Evolutionary conservation across 2,888 invertebrate genomes (phyloP).

Genomic region (Stratiomys singularior): DNA sequence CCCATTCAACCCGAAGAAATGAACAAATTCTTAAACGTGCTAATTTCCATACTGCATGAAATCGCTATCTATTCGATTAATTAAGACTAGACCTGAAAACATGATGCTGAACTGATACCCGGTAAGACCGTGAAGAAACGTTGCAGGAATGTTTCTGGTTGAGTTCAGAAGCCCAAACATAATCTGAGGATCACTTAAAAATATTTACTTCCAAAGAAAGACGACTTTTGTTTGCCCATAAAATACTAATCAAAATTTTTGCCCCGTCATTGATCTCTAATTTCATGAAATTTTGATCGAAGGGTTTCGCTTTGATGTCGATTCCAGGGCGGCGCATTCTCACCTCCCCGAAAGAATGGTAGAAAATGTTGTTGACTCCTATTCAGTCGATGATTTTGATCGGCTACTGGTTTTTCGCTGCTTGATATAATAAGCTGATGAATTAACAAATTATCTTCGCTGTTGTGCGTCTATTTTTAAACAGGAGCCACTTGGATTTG

Average conservation of each 20-base stretch:
- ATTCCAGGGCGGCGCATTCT: background rate
- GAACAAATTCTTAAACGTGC: conserved; percentile 36
- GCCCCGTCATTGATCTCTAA: conserved; percentile 29
- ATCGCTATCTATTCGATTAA: conserved; percentile 31
- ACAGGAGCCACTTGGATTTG: no score
- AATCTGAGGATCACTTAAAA: background rate
- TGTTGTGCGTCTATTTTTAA: no score
- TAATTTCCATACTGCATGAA: conserved; percentile 45
- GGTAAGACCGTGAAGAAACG: conserved; percentile 11
- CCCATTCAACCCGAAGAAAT: background rate
- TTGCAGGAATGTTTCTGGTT: background rate
- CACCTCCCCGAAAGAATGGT: background rate
- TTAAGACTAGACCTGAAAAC: conserved; percentile 7
- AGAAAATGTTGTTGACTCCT: background rate
- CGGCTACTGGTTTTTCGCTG: background rate
- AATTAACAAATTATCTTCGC: no score
- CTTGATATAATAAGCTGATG: no score
- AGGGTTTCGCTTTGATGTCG: background rate
- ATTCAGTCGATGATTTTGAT: background rate
- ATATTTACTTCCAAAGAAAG: background rate
- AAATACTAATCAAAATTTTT: conserved; percentile 36
- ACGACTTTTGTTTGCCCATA: conserved; percentile 3
- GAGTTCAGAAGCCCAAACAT: background rate
- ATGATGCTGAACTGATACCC: background rate
- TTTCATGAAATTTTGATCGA: conserved; percentile 15